Evolutionary conservation across 35 echinoderm and acorn worm species (phyloP).

Genomic region (Patiria miniata): DNA sequence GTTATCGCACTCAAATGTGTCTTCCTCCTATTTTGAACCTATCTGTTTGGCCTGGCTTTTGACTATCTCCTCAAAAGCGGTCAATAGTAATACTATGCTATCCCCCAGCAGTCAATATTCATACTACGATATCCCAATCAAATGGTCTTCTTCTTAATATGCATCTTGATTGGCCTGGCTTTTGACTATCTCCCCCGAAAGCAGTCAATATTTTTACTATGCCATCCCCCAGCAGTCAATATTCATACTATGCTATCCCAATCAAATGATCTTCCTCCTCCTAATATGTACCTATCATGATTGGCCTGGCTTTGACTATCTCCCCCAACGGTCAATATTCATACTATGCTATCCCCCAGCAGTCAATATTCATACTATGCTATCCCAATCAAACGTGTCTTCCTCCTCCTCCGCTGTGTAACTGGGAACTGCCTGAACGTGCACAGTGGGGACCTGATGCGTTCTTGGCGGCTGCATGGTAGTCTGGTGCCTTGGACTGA

Average conservation of each 20-base stretch:
- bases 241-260: slow-evolving; percentile 76
- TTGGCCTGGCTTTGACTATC: no score
- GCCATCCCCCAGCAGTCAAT: no score
- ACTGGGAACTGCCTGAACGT: slow-evolving; percentile 30
- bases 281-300: not conserved
- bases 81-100: no score
- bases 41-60: no score
- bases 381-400: slow-evolving; percentile 88
- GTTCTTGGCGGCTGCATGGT: slow-evolving; percentile 8
- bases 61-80: no score
- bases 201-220: no score
- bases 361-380: slow-evolving; percentile 37
- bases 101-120: not conserved
- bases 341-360: no score
- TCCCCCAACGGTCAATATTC: not conserved
- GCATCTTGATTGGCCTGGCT: no score
- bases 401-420: slow-evolving; percentile 60
- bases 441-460: slow-evolving; percentile 39
- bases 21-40: slow-evolving; percentile 28
- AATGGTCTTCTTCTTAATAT: slow-evolving; percentile 69
- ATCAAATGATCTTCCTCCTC: slow-evolving; percentile 68
- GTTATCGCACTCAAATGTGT: slow-evolving; percentile 82
- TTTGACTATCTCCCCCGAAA: no score
- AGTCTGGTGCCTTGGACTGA: slow-evolving; percentile 72
- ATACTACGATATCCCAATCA: slow-evolving; percentile 77